These are phyloP conservation scores for Euzophera pinguis DNA, from an alignment of 2,888 invertebrate genomes.

Conservation along the genomic window DNA sequence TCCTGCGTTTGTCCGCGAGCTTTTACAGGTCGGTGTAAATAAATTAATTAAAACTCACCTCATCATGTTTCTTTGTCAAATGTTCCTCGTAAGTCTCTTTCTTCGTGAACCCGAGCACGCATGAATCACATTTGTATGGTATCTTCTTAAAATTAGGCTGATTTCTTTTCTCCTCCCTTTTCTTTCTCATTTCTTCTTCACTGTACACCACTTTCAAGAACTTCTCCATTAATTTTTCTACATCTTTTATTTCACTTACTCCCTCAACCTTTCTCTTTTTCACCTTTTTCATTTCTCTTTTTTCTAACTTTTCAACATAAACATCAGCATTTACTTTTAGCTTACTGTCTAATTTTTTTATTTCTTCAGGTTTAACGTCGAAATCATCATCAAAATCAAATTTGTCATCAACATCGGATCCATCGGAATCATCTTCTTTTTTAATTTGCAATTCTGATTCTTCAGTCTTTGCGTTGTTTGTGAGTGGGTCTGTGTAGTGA, in stretches of 20 bases:
- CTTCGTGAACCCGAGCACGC: conserved; percentile 50
- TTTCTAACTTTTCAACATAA: conserved; percentile 15
- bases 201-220: conserved; percentile 36
- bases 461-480: neutral
- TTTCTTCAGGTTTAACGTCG: neutral
- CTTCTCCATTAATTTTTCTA: conserved; percentile 29
- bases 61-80: conserved; percentile 40
- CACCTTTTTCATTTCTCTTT: conserved; percentile 1
- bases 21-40: too few relatives aligned
- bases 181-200: conserved; percentile 44
- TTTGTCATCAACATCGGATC: conserved; percentile 16
- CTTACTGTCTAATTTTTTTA: too few relatives aligned
- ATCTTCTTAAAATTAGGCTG: conserved; percentile 57
- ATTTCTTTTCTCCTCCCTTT: conserved; percentile 46
- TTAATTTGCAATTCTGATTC: conserved; percentile 11
- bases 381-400: conserved; percentile 4
- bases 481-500: conserved; percentile 20
- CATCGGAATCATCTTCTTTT: conserved; percentile 19
- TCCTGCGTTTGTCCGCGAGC: too few relatives aligned
- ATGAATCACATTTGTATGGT: conserved; percentile 52
- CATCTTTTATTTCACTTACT: conserved; percentile 10
- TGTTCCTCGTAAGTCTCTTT: conserved; percentile 41
- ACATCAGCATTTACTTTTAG: too few relatives aligned
- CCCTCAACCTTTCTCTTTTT: neutral
- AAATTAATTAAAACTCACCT: conserved; percentile 30